Percentiles rank a stretch among this genome's conserved stretches.
Evolutionary conservation across 2,797 vertebrate species (phyloP).

Genomic region (Chromobotia macracanthus): DNA sequence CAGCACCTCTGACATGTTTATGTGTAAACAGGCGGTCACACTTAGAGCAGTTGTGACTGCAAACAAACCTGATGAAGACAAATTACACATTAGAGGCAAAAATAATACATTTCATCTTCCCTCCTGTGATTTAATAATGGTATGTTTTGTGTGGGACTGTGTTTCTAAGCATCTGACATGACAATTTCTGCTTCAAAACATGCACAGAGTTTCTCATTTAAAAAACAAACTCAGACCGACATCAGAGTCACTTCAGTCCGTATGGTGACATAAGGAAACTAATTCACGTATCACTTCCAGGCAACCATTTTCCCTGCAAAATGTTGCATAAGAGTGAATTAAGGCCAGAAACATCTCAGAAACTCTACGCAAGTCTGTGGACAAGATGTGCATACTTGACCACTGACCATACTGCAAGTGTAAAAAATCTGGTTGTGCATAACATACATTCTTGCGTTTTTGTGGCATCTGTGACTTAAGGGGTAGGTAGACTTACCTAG

Average conservation of each 20-base stretch:
- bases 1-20: background rate
- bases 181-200: constrained; percentile 38
- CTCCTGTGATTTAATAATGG: constrained; percentile 38
- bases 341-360: no score
- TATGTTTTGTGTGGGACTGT: constrained; percentile 16
- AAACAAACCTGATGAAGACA: constrained; percentile 33
- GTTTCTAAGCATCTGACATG: constrained; percentile 31
- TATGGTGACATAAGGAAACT: background rate
- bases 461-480: no score
- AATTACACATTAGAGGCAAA: constrained; percentile 25
- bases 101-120: constrained; percentile 13
- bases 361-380: no score
- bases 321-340: no score
- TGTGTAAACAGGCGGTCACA: background rate
- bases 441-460: no score
- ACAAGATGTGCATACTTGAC: no score
- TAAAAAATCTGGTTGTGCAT: no score
- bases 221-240: background rate
- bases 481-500: no score
- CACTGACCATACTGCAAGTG: no score
- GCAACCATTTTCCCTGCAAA: no score
- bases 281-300: background rate
- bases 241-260: background rate
- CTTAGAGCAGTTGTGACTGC: background rate
- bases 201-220: background rate